These are phyloP conservation scores for Hybognathus amarus DNA, from an alignment of 2,797 vertebrate genomes.

Conservation along the genomic window DNA sequence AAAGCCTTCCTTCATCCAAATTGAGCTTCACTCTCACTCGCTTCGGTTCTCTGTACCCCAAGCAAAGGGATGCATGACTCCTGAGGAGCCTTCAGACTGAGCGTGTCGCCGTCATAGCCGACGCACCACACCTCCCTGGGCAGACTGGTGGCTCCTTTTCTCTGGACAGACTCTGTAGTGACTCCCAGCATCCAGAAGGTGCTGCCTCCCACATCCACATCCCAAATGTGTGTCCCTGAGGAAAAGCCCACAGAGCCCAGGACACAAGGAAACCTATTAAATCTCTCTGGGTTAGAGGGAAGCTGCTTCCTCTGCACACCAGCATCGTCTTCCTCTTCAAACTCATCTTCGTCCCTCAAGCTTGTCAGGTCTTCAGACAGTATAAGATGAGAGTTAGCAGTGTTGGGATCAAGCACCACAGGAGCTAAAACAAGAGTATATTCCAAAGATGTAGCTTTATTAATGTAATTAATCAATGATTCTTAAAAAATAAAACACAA, in stretches of 20 bases:
- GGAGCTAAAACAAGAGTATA: constrained; percentile 39
- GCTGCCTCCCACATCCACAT: constrained; percentile 49
- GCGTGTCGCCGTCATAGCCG: constrained; percentile 1
- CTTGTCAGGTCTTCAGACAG: constrained; percentile 56
- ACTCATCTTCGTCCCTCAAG: constrained; percentile 31
- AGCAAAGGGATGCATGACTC: not conserved
- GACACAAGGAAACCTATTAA: constrained; percentile 32
- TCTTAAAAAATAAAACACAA: not conserved
- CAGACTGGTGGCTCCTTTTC: constrained; percentile 21
- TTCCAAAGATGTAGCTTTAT: not conserved
- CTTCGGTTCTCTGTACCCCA: not conserved
- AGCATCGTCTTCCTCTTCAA: constrained; percentile 1
- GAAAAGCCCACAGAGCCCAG: constrained; percentile 57
- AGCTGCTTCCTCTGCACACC: not conserved
- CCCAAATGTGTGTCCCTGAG: constrained; percentile 52
- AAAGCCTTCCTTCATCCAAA: constrained; percentile 26
- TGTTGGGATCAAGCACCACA: constrained; percentile 56
- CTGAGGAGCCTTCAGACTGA: constrained; percentile 39
- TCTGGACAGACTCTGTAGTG: constrained; percentile 45
- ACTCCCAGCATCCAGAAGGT: constrained; percentile 57
- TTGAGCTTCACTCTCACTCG: constrained; percentile 40
- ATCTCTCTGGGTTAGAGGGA: constrained; percentile 41
- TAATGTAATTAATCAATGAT: not conserved
- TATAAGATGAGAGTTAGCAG: constrained; percentile 40
- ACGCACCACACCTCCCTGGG: constrained; percentile 48